These are phyloP conservation scores for Heliconius melpomene DNA, from an alignment of 1,140 invertebrate genomes.

Conservation along the genomic window DNA sequence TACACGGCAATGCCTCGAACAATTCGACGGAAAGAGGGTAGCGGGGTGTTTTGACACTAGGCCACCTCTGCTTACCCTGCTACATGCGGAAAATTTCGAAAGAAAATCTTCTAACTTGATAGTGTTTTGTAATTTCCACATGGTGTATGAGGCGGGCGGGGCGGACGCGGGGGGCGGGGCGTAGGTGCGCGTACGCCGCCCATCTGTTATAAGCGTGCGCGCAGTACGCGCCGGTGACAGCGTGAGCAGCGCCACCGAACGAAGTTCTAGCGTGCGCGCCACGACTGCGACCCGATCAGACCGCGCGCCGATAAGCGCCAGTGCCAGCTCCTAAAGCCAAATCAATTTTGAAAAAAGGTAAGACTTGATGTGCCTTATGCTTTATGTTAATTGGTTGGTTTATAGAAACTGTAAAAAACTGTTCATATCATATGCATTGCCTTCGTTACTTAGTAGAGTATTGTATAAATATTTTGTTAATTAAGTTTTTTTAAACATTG, in stretches of 20 bases:
- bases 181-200: constrained; percentile 64
- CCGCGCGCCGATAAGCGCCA: constrained; percentile 39
- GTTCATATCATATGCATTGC: not conserved
- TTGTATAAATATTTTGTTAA: too few species aligned
- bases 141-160: constrained; percentile 38
- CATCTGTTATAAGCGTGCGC: constrained; percentile 66
- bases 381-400: not conserved
- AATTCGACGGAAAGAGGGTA: too few species aligned
- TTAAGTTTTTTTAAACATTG: not conserved
- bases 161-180: constrained; percentile 51
- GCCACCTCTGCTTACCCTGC: too few species aligned
- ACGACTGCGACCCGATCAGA: constrained; percentile 44
- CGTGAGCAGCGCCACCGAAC: constrained; percentile 61
- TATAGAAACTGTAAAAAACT: too few species aligned
- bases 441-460: not conserved
- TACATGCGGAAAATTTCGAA: not conserved
- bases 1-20: too few species aligned
- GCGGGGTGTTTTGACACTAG: too few species aligned
- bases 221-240: constrained; percentile 58
- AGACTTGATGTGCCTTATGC: constrained; percentile 2
- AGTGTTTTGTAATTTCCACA: constrained; percentile 16
- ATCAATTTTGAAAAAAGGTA: constrained; percentile 32
- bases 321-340: constrained; percentile 27
- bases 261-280: constrained; percentile 56
- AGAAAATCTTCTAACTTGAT: not conserved